A percentile compares a stretch with the other conserved stretches of the same genome.
phyloP scores from a whole-genome alignment of 2,888 invertebrate genomes.

The Oscheius onirici region DNA sequence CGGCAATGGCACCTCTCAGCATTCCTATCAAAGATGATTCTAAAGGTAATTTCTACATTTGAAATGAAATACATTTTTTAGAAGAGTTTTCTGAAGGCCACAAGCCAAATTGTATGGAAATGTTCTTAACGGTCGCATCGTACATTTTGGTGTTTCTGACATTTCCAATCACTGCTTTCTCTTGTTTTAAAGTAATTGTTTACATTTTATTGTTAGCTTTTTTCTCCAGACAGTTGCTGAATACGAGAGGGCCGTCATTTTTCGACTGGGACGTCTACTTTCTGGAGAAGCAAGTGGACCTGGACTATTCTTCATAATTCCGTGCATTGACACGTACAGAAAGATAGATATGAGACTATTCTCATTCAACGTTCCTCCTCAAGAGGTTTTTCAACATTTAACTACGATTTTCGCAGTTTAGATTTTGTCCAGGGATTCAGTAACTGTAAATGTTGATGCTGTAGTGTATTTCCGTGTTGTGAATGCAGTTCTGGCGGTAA shows the following conservation, averaged over 20 bases:
- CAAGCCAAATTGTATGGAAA: background rate
- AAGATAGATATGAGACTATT: conserved; percentile 92
- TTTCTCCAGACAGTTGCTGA: conserved; percentile 69
- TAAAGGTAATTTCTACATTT: too few species aligned
- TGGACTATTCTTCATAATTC: conserved; percentile 78
- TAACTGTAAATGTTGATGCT: conserved; percentile 96
- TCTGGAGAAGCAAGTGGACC: conserved; percentile 81
- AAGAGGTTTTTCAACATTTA: conserved; percentile 80
- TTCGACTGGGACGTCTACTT: conserved; percentile 83
- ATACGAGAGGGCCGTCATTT: conserved; percentile 84
- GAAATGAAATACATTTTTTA: too few species aligned
- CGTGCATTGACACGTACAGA: conserved; percentile 74
- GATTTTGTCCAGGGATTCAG: conserved; percentile 81
- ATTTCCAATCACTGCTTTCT: conserved; percentile 56
- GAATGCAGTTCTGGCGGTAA: conserved; percentile 88
- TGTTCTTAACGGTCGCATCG: conserved; percentile 5
- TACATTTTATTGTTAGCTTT: background rate
- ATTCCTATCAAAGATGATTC: too few species aligned
- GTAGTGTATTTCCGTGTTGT: conserved; percentile 79
- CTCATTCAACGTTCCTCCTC: conserved; percentile 95
- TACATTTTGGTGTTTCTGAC: conserved; percentile 62
- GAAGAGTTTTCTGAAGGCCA: background rate
- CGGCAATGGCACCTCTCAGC: too few species aligned
- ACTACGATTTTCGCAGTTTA: background rate
- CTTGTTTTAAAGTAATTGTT: conserved; percentile 68